Base-by-base conservation (phyloP, 2,888 invertebrate species). In the Euphydryas editha region DNA sequence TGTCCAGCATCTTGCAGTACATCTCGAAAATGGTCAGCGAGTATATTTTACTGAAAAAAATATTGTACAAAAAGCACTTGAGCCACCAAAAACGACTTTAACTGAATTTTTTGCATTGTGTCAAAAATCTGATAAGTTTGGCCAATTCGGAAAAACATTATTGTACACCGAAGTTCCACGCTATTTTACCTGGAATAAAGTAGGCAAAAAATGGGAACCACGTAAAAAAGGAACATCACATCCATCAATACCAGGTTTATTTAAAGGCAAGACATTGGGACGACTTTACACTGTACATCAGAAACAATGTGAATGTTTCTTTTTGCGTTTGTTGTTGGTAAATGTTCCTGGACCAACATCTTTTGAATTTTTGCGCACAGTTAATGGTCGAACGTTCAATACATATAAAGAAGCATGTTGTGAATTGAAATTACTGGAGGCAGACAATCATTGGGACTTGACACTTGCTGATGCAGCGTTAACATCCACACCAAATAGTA, bases 401-500 rank as follows among this genome's bases (percentile, higher is more conserved):
- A 69, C 71, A 55, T 77, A 72, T 67, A 59, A 68, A 8, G 73
- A 73, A 64, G 73, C 73, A 60, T 74, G 74, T 70, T 73, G 68
- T 67, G 75, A 69, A 67, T 61, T 75, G 59, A 65, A 74, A 58
- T 72, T 78, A 62, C 60, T 74, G 57, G 77, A 76, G 21, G 61
- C 54, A 11, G 60, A 60, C 49, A 60, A 60, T 37, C 70, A 69
- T 39, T 70, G 60, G 57, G 59, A 63, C 30, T 60, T 56, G 30
- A 63, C 57, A 49, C 44, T 68, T 59, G 56, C 56, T 62, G 67
- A 67, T 59, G 62, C 62, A 54, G 59, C 62, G 21, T 54, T 62
- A 24, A 67, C 54, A 37, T 58, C 62, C 36, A 59, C 59, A 37
- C 59, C 73, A 36, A 59, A 65, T 49, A 67, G 75, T 49, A 66